Conservation (phyloP, 2,797 vertebrate species). For the Xenops minutus region DNA sequence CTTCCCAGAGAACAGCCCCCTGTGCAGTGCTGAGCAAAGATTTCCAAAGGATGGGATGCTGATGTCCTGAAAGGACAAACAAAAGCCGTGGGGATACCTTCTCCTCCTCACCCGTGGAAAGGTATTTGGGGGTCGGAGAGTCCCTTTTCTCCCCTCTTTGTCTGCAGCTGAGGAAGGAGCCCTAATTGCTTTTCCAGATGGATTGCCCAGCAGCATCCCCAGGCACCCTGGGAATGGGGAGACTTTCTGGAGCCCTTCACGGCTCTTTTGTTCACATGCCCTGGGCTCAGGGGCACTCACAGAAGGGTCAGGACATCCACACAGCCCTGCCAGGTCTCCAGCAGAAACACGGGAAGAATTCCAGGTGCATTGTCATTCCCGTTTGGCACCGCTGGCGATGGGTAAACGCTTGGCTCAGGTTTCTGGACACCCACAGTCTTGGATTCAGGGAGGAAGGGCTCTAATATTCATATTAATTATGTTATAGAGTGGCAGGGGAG, state of each 20-base stretch:
- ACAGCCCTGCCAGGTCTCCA: neutral
- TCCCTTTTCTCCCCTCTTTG: neutral
- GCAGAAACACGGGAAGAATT: neutral
- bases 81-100: neutral
- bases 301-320: neutral
- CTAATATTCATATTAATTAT: neutral
- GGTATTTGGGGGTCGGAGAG: neutral
- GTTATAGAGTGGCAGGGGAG: neutral
- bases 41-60: neutral
- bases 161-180: neutral
- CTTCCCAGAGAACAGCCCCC: neutral
- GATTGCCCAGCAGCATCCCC: neutral
- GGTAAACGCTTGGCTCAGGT: neutral
- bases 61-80: neutral
- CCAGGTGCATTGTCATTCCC: neutral
- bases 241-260: neutral
- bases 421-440: neutral
- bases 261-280: neutral
- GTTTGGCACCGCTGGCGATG: rapidly evolving
- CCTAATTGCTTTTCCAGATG: conserved; percentile 27
- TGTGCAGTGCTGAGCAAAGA: neutral
- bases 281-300: neutral
- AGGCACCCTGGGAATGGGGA: neutral
- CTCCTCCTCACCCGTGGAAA: neutral
- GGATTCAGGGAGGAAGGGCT: neutral